Conservation (phyloP, 2,113 vertebrate species). For the Phyllostomus discolor region DNA sequence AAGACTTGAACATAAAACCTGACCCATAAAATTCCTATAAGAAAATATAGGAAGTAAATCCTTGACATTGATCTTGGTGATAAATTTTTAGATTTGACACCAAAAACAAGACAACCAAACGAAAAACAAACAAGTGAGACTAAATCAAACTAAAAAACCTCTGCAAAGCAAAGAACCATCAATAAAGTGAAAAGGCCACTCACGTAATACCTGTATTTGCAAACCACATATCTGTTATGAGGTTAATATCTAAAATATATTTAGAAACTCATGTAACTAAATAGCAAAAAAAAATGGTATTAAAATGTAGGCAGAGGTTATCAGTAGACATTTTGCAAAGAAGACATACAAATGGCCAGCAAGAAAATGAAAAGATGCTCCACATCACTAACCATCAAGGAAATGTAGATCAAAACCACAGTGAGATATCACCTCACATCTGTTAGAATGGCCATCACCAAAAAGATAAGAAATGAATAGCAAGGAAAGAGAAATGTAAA, state of each 20-base stretch:
- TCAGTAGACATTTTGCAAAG: neutral
- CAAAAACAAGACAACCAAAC: neutral
- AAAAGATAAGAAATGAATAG: neutral
- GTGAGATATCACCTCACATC: neutral
- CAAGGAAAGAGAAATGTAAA: neutral
- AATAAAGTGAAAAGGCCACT: neutral
- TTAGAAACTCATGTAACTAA: neutral
- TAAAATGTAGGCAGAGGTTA: neutral
- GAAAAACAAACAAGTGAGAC: neutral
- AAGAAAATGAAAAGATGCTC: neutral
- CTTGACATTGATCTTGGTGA: neutral
- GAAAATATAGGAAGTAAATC: neutral
- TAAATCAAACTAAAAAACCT: neutral
- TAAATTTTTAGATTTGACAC: neutral
- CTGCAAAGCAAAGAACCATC: neutral
- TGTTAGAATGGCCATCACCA: neutral
- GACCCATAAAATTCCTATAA: neutral
- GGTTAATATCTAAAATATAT: neutral
- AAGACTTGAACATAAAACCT: neutral
- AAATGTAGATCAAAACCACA: neutral
- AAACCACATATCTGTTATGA: neutral
- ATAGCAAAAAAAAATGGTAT: neutral
- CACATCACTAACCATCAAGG: neutral
- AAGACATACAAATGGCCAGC: neutral
- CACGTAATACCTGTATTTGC: neutral